Evolutionary conservation across 2,888 invertebrate species (phyloP), one percentile per base, ranked within the genome.

Genomic region (Dynastes maya): DNA sequence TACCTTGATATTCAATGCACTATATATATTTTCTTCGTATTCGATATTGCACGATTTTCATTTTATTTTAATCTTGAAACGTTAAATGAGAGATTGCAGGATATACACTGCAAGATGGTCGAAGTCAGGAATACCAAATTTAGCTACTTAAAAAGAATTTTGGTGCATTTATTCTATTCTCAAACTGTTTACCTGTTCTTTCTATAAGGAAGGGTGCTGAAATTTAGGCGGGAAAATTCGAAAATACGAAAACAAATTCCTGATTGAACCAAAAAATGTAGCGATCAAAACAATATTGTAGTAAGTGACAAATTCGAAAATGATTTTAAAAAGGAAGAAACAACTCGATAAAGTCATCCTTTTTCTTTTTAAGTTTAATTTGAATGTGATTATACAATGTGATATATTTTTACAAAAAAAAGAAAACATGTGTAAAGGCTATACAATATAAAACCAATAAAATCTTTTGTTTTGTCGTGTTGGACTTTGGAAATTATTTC

Each of bases 381-480:
- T 58, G 45, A 55, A 74, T 74, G 72, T 74, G 72, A 74, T 74
- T 74, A 74, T 74, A 45, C 45, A 74, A 72, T 74, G 72, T 74
- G 72, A 74, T 74, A 74, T 74, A 40, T 74, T 16, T 65, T 55
- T 55, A 55, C 55, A 55, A 22, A 55, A 45, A 45, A 45, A 55
- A 55, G 55, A 55, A 40, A 61, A 58, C 45, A 32, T 32, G 32
- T 32, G 40, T 61, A 74, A 74, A 45, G 58, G 72, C 61, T 74
- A 61, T 74, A 55, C 55, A 22, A 55, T 55, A 55, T 55, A 55
- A 45, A 45, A 22, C n/a, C 0, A 22, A 74, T 61, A 61, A 74
- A 74, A 61, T 74, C 72, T 29, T 74, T 74, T 74, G 72, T 45
- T 74, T 74, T 29, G 49, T 68, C 51, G 27, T 51, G 13, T 63